Evolutionary conservation across 92 coral and sea anemone genomes (phyloP), one percentile per base, ranked within the genome.

Genomic region (Montipora capitata): DNA sequence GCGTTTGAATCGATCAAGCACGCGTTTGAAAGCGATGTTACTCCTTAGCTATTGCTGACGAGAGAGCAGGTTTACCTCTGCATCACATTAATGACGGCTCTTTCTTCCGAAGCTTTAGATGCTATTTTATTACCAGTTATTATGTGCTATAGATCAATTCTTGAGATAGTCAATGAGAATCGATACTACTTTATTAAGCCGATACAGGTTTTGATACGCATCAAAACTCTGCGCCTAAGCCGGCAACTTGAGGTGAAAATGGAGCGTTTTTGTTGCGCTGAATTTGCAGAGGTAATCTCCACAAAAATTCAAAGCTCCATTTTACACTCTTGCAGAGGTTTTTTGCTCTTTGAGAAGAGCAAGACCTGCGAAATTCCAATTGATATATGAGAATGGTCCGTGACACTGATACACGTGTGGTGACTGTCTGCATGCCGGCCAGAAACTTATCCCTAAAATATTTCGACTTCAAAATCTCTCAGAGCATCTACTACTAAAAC

Each of bases 371-470:
- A 72, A 68, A 68, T 81, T 38, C 85, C 77, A 68, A 0, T 38
- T 54, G 85, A 68, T 40, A 81, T 81, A 3, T 49, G 85, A 81
- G 77, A 52, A 18, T 59, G 59, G 77, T 4, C 58, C 77, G 66
- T 69, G 85, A 68, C 49, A 17, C 14, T 27, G 35, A 27, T 27
- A 49, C 85, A 81, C 77, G 85, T 68, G 85, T 4, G 20, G 7
- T 14, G 7, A 5, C 52, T 56, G 85, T 81, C 85, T 81, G 40
- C 35, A 63, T 63, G 77, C 67, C 84, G 85, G 63, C 54, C 39
- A 68, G 77, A 40, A 79, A 68, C 2, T 81, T 66, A 81, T 81
- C 85, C 65, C 20, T 56, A 52, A n/a, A 54, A 81, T 81, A 81
- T 54, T 81, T 81, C 77, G 85, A 15, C 68, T 81, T 68, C 68